Evolutionary conservation across 1,140 invertebrate species (phyloP).

Genomic region (Lepidurus apus): DNA sequence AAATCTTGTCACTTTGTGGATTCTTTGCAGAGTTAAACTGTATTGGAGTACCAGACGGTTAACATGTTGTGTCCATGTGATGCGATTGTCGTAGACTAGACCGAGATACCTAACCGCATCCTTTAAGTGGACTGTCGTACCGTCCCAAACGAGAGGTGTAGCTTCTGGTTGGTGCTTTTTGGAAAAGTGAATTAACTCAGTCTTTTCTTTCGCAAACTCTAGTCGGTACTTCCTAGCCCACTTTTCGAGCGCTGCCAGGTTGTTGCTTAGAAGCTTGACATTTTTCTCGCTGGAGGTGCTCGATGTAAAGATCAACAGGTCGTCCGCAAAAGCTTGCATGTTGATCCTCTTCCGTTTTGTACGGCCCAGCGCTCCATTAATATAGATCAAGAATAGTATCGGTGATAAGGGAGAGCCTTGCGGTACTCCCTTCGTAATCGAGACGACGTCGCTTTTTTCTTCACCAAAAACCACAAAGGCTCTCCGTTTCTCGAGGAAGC

Average conservation of each 20-base stretch:
- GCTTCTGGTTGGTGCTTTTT: conserved; percentile 5
- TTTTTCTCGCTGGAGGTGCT: not conserved
- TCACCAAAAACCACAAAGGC: not conserved
- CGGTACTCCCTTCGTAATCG: not conserved
- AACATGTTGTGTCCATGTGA: not conserved
- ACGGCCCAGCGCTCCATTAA: not conserved
- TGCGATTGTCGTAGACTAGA: not conserved
- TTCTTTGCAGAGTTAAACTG: not conserved
- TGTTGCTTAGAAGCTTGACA: conserved; percentile 20
- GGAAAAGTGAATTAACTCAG: conserved; percentile 24
- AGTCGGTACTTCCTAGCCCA: not conserved
- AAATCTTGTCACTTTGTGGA: not conserved
- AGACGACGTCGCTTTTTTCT: not conserved
- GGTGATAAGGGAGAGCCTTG: conserved; percentile 25
- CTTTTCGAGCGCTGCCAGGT: not conserved
- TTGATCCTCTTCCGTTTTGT: not conserved
- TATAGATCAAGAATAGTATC: not conserved
- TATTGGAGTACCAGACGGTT: not conserved
- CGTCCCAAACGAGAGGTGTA: not conserved
- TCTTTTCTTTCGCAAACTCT: conserved; percentile 19
- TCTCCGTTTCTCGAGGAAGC: not conserved
- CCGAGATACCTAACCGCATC: conserved; percentile 9
- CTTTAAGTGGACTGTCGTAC: not conserved
- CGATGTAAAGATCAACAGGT: not conserved
- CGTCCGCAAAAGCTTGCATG: conserved; percentile 19